Base-by-base conservation (phyloP, 2,797 vertebrate genomes). In the Merluccius polli region DNA sequence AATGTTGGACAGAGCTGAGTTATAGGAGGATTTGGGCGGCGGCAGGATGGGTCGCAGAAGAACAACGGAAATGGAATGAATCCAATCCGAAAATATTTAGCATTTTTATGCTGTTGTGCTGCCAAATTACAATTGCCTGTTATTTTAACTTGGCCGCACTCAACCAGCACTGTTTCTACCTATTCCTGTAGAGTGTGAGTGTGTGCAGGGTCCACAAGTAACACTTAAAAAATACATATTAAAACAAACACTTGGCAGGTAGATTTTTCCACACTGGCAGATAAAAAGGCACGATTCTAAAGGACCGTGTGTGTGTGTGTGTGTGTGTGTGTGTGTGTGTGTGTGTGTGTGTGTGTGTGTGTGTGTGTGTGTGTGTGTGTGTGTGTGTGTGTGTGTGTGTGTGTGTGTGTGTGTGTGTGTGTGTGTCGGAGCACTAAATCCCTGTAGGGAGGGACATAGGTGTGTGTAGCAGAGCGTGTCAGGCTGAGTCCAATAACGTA, bases 261-360 rank as follows among this genome's bases (percentile, higher is more conserved):
- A n/a, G n/a, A n/a, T n/a, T n/a, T n/a, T n/a, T n/a, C n/a, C n/a
- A n/a, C n/a, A n/a, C n/a, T n/a, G n/a, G n/a, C n/a, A n/a, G n/a
- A n/a, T n/a, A n/a, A n/a, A n/a, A n/a, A n/a, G n/a, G n/a, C n/a
- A n/a, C n/a, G n/a, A n/a, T n/a, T n/a, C n/a, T n/a, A n/a, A n/a
- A n/a, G n/a, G n/a, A n/a, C n/a, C n/a, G 59, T 65, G 59, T 65
- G 59, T 65, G 59, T 65, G 59, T 65, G 59, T 65, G 59, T 65
- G 59, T 65, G 59, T 65, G 59, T 65, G 59, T 65, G 59, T 65
- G 59, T 65, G 59, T 65, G 59, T 65, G 59, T 65, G 59, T 65
- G 59, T 65, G 59, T 65, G 59, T 65, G n/a, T 65, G 59, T 65
- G 59, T 65, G n/a, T 65, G 59, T 65, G 59, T 65, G n/a, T 65